A percentile compares a stretch with the other conserved stretches of the same genome.
These are phyloP conservation scores for Limenitis camilla DNA, from an alignment of 2,888 invertebrate species.

Conservation along the genomic window DNA sequence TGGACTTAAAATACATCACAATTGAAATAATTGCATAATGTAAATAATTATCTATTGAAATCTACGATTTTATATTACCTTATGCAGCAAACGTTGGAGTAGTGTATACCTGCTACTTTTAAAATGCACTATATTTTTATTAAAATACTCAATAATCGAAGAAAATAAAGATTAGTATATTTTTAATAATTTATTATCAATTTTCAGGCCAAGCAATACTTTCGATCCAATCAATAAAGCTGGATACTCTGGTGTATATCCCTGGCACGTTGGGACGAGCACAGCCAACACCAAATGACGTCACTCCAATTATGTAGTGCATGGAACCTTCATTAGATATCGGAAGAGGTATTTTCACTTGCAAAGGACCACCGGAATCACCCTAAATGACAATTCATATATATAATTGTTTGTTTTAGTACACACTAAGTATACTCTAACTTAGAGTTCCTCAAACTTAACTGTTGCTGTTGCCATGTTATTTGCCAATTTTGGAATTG, in stretches of 20 bases:
- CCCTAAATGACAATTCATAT: slow-evolving; percentile 57
- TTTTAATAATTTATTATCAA: background rate
- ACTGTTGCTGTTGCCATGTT: background rate
- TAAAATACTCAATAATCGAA: too few species aligned
- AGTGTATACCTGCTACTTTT: too few species aligned
- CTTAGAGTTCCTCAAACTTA: background rate
- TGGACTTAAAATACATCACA: too few species aligned
- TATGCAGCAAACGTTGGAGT: too few species aligned
- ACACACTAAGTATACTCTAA: too few species aligned
- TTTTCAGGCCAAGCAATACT: slow-evolving; percentile 38
- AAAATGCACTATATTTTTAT: too few species aligned
- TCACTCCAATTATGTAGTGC: slow-evolving; percentile 50
- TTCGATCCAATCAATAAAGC: slow-evolving; percentile 53
- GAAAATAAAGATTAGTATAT: too few species aligned
- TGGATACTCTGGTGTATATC: slow-evolving; percentile 48
- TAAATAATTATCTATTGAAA: too few species aligned
- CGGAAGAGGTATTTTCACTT: slow-evolving; percentile 42
- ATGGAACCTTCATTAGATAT: slow-evolving; percentile 29
- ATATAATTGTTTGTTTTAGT: background rate
- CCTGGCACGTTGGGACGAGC: slow-evolving; percentile 42
- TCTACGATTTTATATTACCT: too few species aligned
- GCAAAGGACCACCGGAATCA: slow-evolving; percentile 82
- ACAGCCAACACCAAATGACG: slow-evolving; percentile 52
- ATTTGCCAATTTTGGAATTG: too few species aligned
- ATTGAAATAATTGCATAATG: too few species aligned